Percentiles rank a stretch among this genome's conserved stretches.
phyloP scores from a whole-genome alignment of 2,113 vertebrate genomes.

The Mionectes macconnelli region DNA sequence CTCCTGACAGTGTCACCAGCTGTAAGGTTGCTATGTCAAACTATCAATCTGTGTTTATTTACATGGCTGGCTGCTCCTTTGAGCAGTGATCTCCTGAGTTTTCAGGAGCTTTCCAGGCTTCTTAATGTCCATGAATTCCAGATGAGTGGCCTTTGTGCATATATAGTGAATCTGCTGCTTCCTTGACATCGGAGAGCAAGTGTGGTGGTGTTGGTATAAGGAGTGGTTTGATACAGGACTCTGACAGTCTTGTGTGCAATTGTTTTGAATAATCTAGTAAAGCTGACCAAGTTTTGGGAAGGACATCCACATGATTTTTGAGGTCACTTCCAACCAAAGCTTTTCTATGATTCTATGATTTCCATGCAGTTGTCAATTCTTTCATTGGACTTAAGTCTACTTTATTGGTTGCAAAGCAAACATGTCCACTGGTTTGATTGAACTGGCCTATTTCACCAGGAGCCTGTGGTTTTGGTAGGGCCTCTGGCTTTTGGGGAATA shows the following conservation, averaged over 20 bases:
- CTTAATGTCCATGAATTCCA: background rate
- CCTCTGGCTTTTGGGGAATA: background rate
- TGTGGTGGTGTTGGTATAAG: background rate
- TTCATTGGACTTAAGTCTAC: background rate
- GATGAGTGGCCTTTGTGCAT: background rate
- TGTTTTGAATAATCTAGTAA: background rate
- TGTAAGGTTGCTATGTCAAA: background rate
- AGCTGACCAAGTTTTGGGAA: background rate
- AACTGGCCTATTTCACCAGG: background rate
- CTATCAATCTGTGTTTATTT: background rate
- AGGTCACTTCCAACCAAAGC: background rate
- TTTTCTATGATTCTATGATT: background rate
- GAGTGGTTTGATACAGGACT: background rate
- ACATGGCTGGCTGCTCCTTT: background rate
- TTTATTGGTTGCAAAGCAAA: background rate
- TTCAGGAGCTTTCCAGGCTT: background rate
- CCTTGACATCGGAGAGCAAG: background rate
- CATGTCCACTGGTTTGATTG: background rate
- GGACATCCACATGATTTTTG: background rate
- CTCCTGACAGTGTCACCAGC: background rate
- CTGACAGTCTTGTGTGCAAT: background rate
- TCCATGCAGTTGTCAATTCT: background rate
- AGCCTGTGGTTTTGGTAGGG: background rate
- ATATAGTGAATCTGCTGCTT: background rate
- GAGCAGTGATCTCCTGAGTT: background rate